phyloP scores from a whole-genome alignment of 2,113 vertebrate species.

The Neolamprologus modestus region DNA sequence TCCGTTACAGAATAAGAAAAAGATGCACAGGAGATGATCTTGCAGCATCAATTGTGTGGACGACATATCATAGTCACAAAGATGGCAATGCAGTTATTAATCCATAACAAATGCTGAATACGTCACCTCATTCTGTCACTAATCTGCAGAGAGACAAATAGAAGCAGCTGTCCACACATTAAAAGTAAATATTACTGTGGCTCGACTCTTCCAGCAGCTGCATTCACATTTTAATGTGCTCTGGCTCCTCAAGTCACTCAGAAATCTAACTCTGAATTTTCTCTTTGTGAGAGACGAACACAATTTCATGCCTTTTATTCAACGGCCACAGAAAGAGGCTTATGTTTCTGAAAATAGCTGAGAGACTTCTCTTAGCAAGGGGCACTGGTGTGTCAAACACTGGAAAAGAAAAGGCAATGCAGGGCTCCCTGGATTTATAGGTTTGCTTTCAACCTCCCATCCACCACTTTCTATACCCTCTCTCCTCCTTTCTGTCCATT shows the following conservation, averaged over 20 bases:
- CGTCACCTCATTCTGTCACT: not conserved
- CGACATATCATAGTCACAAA: not conserved
- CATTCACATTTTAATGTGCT: slow-evolving; percentile 20
- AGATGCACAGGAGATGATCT: not conserved
- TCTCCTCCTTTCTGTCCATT: not conserved
- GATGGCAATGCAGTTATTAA: not conserved
- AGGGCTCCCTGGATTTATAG: slow-evolving; percentile 42
- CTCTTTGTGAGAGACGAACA: slow-evolving; percentile 30
- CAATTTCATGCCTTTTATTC: slow-evolving; percentile 45
- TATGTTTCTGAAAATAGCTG: slow-evolving; percentile 57
- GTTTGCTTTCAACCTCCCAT: slow-evolving; percentile 45
- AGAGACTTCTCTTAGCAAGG: slow-evolving; percentile 31
- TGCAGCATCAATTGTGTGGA: not conserved
- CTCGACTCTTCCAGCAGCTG: not conserved
- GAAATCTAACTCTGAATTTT: slow-evolving; percentile 2
- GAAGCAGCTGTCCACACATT: not conserved
- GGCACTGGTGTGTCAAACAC: slow-evolving; percentile 24
- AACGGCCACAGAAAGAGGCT: slow-evolving; percentile 14
- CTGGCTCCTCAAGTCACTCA: not conserved
- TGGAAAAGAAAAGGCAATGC: slow-evolving; percentile 17
- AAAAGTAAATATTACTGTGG: not conserved
- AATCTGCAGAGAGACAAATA: not conserved
- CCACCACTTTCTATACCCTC: not conserved
- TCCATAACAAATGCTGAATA: not conserved
- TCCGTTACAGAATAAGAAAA: not conserved